Percentiles rank a stretch among this genome's conserved stretches.
Evolutionary conservation across 2,797 vertebrate species (phyloP).

Genomic region (Macropus fuliginosus): DNA sequence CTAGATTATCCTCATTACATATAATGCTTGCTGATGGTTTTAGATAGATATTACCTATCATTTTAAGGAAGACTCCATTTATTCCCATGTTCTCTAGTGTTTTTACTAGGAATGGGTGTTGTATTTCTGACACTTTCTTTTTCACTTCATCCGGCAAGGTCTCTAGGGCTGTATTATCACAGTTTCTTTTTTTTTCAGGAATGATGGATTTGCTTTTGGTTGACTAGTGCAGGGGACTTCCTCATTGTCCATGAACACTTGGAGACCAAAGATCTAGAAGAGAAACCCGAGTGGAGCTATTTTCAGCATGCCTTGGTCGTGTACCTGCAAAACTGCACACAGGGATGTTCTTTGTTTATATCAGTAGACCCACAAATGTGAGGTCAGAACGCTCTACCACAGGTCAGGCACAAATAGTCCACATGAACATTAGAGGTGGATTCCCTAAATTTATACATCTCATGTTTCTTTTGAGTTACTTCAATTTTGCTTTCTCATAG

Average conservation of each 20-base stretch:
- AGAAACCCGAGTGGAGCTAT: neutral
- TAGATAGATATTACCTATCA: no score
- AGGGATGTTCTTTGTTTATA: neutral
- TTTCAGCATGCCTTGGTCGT: neutral
- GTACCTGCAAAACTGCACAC: neutral
- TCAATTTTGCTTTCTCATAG: no score
- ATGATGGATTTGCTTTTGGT: neutral
- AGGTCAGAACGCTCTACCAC: no score
- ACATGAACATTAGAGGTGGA: no score
- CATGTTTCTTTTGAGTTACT: no score
- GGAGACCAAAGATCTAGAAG: neutral
- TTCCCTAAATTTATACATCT: no score
- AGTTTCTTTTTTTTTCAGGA: neutral
- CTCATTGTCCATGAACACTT: neutral
- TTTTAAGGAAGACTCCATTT: no score
- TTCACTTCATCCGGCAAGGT: neutral
- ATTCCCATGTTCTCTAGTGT: no score
- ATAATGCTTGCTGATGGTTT: no score
- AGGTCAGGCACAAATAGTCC: no score
- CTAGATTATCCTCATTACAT: no score
- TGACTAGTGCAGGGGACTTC: neutral
- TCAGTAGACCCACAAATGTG: neutral
- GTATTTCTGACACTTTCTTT: neutral
- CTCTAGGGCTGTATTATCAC: neutral
- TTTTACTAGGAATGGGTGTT: no score